phyloP scores from a whole-genome alignment of 2,113 vertebrate genomes.

The Irena cyanogastra region DNA sequence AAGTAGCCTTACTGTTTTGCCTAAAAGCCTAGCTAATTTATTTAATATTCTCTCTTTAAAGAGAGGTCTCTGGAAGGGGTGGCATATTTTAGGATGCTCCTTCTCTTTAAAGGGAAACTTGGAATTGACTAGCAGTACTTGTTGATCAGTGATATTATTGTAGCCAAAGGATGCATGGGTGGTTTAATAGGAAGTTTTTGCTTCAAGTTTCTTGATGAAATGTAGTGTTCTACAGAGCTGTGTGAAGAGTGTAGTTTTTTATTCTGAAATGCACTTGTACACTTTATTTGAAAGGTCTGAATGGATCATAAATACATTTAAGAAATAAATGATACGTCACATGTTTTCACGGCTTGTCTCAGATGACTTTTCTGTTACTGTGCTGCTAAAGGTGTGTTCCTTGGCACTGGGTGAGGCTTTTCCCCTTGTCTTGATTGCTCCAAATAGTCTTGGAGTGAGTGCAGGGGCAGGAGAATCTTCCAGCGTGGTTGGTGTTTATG shows the following conservation, averaged over 20 bases:
- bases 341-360: slow-evolving; percentile 26
- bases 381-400: not conserved
- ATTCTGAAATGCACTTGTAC: slow-evolving; percentile 65
- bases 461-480: slow-evolving; percentile 41
- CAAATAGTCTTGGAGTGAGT: not conserved
- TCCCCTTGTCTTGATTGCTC: not conserved
- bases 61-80: slow-evolving; percentile 44
- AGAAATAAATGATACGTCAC: slow-evolving; percentile 53
- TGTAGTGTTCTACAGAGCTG: slow-evolving; percentile 58
- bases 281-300: slow-evolving; percentile 63
- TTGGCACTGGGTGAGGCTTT: not conserved
- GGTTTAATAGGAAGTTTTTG: slow-evolving; percentile 55
- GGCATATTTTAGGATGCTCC: slow-evolving; percentile 1
- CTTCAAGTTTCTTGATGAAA: slow-evolving; percentile 58
- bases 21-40: slow-evolving; percentile 60
- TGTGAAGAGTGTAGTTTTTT: slow-evolving; percentile 67
- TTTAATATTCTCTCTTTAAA: slow-evolving; percentile 51
- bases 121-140: slow-evolving; percentile 41
- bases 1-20: slow-evolving; percentile 62
- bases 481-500: not conserved
- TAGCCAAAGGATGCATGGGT: slow-evolving; percentile 60
- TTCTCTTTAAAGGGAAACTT: slow-evolving; percentile 49
- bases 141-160: slow-evolving; percentile 58
- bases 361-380: not conserved
- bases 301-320: slow-evolving; percentile 56